Base-by-base conservation (phyloP, 2,797 vertebrate species). In the Leptodactylus fallax region DNA sequence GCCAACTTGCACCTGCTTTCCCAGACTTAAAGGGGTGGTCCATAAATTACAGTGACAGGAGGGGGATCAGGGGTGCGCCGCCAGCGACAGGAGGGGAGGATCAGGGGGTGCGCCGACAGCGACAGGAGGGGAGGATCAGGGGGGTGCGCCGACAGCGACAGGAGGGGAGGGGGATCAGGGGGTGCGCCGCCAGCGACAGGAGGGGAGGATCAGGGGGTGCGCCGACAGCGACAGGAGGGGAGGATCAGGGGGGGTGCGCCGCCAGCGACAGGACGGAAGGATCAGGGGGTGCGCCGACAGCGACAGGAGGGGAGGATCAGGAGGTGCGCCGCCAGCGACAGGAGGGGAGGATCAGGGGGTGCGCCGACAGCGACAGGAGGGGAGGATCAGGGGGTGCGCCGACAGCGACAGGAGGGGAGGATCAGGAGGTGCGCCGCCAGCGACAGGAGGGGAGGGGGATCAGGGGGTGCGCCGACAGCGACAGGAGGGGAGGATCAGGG, bases 61-160 rank as follows among this genome's bases (percentile, higher is more conserved):
- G 27, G 60, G 47, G 80, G 8, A 6, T 16, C 36, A 36, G 36
- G 36, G 60, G 17, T 5, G 45, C 25, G 9, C 6, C 9, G 58
- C 5, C 1, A 14, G 56, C 3, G 17, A 58, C 56, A 0, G 17
- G 17, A 19, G 17, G 56, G 16, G n/a, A 49, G 14, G 13, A 6
- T 16, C 1, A 23, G 45, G 3, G 17, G 72, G 72, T 3, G 1
- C 11, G 27, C 3, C 3, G 2, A 7, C 9, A 19, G 47, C 1
- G 47, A 53, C 72, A 0, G 17, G 79, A 14, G 25, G 25, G 51
- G 5, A 9, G 6, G 55, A 16, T 77, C 19, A 36, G 27, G 3
- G 3, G 58, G 56, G 27, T 0, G 7, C 14, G 5, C 0, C 19
- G 10, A 0, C 36, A 12, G 25, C 0, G 5, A 4, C 5, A 6